phyloP scores from a whole-genome alignment of 2,888 invertebrate species.

The Myathropa florea region DNA sequence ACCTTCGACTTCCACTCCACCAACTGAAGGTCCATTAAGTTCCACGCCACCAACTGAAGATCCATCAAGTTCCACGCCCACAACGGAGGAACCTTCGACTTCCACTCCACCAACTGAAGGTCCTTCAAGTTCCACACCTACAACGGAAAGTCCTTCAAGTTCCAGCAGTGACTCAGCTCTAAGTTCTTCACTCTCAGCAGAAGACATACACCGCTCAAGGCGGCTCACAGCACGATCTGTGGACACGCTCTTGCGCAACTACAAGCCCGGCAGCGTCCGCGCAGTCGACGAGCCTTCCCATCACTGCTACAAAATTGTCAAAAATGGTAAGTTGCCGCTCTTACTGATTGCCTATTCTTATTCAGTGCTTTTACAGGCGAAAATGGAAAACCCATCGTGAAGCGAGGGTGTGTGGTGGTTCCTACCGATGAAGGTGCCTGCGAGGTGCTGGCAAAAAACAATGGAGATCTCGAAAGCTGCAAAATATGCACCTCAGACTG shows the following conservation, averaged over 20 bases:
- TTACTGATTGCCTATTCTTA: not conserved
- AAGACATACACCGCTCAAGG: not conserved
- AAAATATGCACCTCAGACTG: not conserved
- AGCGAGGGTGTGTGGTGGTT: constrained; percentile 74
- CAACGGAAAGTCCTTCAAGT: not conserved
- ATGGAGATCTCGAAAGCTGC: not conserved
- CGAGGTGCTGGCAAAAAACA: not conserved
- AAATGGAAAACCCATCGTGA: not conserved
- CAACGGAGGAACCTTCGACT: too few species aligned
- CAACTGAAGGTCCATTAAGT: too few species aligned
- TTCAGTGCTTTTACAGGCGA: not conserved
- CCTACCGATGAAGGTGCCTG: not conserved
- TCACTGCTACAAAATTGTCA: not conserved
- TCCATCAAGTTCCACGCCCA: too few species aligned
- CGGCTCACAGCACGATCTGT: not conserved
- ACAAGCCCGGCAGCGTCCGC: not conserved
- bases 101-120: too few species aligned
- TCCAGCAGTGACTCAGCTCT: too few species aligned
- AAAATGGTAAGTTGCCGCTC: not conserved
- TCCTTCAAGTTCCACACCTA: not conserved
- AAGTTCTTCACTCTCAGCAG: not conserved
- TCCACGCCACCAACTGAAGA: too few species aligned
- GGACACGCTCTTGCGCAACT: not conserved
- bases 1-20: too few species aligned
- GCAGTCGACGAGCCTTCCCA: not conserved